phyloP scores from a whole-genome alignment of 2,797 vertebrate genomes.

The Tinamus major region DNA sequence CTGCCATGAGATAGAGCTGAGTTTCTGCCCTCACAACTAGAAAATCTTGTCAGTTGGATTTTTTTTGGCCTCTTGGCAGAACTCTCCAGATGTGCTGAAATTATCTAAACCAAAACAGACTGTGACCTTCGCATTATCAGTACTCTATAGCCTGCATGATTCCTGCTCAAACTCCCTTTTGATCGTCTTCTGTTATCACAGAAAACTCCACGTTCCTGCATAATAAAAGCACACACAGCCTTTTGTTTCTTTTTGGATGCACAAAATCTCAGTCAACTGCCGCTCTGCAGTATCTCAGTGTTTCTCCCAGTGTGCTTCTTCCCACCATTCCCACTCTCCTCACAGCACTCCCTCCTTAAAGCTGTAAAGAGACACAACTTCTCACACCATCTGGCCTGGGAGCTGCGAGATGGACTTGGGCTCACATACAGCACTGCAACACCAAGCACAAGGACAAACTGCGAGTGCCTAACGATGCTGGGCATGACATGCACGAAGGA shows the following conservation, averaged over 20 bases:
- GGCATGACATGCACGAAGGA: not conserved
- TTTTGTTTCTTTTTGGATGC: constrained; percentile 16
- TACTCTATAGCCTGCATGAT: not conserved
- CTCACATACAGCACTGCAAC: not conserved
- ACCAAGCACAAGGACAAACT: not conserved
- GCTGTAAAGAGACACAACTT: not conserved
- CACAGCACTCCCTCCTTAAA: not conserved
- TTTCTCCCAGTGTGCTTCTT: not conserved
- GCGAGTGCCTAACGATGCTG: not conserved
- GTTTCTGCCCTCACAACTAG: constrained; percentile 45
- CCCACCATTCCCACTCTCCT: not conserved
- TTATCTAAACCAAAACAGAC: constrained; percentile 27
- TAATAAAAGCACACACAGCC: not conserved
- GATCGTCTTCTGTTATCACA: not conserved
- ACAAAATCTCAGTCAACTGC: not conserved
- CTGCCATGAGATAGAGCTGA: constrained; percentile 12
- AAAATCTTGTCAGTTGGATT: not conserved
- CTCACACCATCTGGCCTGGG: not conserved
- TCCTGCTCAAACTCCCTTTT: constrained; percentile 21
- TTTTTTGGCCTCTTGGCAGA: not conserved
- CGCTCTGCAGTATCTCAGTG: not conserved
- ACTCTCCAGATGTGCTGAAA: not conserved
- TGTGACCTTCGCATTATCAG: not conserved
- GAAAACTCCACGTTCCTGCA: not conserved
- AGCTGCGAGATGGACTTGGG: not conserved